These are phyloP conservation scores for Argya squamiceps DNA, from an alignment of 2,797 vertebrate genomes.

Conservation along the genomic window DNA sequence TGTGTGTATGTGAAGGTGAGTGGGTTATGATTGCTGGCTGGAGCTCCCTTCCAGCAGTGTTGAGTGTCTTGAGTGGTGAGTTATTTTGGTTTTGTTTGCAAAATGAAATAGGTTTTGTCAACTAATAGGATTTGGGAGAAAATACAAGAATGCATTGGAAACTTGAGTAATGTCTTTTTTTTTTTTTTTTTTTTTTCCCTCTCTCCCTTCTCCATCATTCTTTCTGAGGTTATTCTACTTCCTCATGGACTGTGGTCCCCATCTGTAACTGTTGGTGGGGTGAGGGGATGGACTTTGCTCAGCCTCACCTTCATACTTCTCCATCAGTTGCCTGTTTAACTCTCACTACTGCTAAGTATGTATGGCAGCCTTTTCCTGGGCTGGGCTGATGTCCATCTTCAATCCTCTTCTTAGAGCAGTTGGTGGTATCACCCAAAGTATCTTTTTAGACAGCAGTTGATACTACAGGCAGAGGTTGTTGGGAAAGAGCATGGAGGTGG, in stretches of 20 bases:
- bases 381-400: neutral
- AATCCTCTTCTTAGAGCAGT: neutral
- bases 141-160: neutral
- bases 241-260: accelerated
- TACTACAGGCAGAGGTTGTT: neutral
- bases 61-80: neutral
- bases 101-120: neutral
- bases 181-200: too few relatives aligned
- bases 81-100: neutral
- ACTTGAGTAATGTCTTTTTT: neutral
- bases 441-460: neutral
- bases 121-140: neutral
- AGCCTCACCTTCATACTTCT: neutral
- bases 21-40: accelerated
- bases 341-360: accelerated
- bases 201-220: neutral
- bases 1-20: neutral
- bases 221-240: neutral
- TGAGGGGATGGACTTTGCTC: neutral
- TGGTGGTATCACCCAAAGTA: neutral
- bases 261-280: neutral
- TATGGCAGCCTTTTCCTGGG: neutral
- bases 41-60: neutral
- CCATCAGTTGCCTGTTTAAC: neutral
- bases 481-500: accelerated